Evolutionary conservation across 1,140 invertebrate species (phyloP), one percentile per base, ranked within the genome.

Genomic region (Saccostrea echinata): DNA sequence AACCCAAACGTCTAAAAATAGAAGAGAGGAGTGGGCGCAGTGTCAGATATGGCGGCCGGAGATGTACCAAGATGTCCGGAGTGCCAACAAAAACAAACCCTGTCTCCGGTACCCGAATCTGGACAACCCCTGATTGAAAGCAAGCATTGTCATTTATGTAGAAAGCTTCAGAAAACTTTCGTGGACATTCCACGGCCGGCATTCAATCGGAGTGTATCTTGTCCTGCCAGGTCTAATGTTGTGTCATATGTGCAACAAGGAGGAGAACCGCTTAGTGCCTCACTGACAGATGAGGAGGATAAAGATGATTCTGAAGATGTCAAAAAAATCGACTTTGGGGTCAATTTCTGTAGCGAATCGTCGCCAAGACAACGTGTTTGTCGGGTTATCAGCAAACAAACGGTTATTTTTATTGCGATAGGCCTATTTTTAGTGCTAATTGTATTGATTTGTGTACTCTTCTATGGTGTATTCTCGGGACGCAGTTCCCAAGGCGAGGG

Each of bases 141-240:
- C 55, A 27, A 76, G 9, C 24, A 24, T 2, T 76, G 68, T 11
- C 24, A 3, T 9, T 76, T 3, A 6, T 76, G 68, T 30, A 76
- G 30, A 18, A 76, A 76, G 30, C 68, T 76, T 27, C 68, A 18
- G 68, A 76, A 76, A 76, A 76, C 68, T 3, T 76, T 76, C 11
- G 30, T 30, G 8, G 68, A 76, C 3, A 3, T 76, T 11, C 68
- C 68, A 9, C 27, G 30, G 27, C 68, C 68, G 13, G 11, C 1
- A 18, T 76, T 76, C 27, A 33, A 33, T 1, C 24, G 68, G 1
- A 76, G 68, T 33, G 27, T 30, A 76, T 76, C 68, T 27, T 76
- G 68, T 27, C 68, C 68, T 4, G 68, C 68, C 24, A 27, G 68
- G 11, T 76, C 27, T 11, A 33, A 76, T 33, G 55, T 61, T 61